phyloP scores from a whole-genome alignment of 2,113 vertebrate species.

The Phaethornis superciliosus region DNA sequence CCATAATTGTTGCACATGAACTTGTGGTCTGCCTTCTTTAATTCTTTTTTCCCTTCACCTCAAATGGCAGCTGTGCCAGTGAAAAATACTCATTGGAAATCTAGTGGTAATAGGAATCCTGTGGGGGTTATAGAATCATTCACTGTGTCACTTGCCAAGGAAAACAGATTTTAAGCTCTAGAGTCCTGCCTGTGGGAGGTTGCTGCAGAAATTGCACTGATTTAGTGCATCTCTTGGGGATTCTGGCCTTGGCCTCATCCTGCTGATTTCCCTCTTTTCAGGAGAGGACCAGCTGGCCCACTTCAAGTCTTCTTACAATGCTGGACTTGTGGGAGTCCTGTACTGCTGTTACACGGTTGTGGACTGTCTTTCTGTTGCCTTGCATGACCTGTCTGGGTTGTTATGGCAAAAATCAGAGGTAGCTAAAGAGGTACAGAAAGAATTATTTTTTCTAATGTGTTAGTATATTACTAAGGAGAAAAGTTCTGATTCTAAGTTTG shows the following conservation, averaged over 20 bases:
- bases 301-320: neutral
- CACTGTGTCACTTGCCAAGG: constrained; percentile 31
- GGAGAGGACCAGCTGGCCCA: constrained; percentile 47
- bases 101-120: constrained; percentile 19
- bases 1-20: neutral
- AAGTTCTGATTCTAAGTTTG: neutral
- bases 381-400: constrained; percentile 13
- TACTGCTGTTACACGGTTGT: neutral
- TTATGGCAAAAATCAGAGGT: constrained; percentile 1
- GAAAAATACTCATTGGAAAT: constrained; percentile 9
- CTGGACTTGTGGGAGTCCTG: constrained; percentile 11
- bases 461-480: neutral
- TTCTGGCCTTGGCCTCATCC: constrained; percentile 23
- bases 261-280: constrained; percentile 41
- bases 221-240: constrained; percentile 46
- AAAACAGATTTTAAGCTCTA: constrained; percentile 65
- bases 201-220: constrained; percentile 48
- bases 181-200: constrained; percentile 54
- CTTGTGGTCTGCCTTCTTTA: neutral
- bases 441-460: neutral
- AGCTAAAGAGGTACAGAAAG: neutral
- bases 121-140: neutral
- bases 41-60: constrained; percentile 10
- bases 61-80: neutral
- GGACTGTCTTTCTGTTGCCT: constrained; percentile 34